A percentile compares a stretch with the other conserved stretches of the same genome.
These are phyloP conservation scores for Holacanthella duospinosa DNA, from an alignment of 2,888 invertebrate genomes.

Conservation along the genomic window DNA sequence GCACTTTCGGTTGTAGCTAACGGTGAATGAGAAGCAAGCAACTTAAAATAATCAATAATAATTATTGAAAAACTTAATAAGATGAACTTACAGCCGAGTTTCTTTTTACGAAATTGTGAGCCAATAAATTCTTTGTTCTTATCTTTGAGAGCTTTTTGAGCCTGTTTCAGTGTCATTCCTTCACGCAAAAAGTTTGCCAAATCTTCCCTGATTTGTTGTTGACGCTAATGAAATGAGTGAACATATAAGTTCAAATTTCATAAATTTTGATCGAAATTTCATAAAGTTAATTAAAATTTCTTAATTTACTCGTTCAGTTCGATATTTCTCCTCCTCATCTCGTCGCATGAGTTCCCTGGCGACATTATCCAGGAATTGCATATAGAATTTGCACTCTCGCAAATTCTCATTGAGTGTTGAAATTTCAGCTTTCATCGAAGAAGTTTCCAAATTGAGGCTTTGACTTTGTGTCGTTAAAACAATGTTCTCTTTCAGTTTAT, in stretches of 20 bases:
- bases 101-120: not conserved
- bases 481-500: constrained; percentile 27
- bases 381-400: constrained; percentile 32
- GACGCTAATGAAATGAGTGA: constrained; percentile 17
- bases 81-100: not conserved
- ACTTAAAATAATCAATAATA: not conserved
- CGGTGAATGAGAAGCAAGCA: not conserved
- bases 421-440: constrained; percentile 34
- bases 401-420: constrained; percentile 31
- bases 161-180: constrained; percentile 58
- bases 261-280: too few species aligned
- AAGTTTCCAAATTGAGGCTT: constrained; percentile 28
- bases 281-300: too few species aligned
- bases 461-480: constrained; percentile 25
- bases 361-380: constrained; percentile 33
- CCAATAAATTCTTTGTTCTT: constrained; percentile 10
- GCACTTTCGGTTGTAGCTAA: constrained; percentile 5
- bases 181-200: constrained; percentile 45
- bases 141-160: constrained; percentile 44
- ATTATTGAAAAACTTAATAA: not conserved
- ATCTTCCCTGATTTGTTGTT: constrained; percentile 36
- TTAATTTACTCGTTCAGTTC: constrained; percentile 25
- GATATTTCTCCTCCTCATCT: constrained; percentile 31
- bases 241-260: not conserved
- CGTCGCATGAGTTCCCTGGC: constrained; percentile 31